phyloP scores from a whole-genome alignment of 2,797 vertebrate genomes.

The Chromis chromis region DNA sequence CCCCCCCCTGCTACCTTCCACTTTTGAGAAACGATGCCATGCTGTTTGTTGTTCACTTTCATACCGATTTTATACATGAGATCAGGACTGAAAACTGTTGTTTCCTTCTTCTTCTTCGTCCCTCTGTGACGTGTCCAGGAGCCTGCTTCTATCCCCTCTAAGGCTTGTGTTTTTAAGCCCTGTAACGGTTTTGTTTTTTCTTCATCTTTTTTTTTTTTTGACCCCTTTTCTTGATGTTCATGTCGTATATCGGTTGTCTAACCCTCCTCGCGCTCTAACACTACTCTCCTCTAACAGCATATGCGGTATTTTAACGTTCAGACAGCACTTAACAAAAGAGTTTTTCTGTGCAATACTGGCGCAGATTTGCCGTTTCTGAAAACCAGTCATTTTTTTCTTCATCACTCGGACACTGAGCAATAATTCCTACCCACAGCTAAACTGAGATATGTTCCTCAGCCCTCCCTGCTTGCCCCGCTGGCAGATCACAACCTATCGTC shows the following conservation, averaged over 20 bases:
- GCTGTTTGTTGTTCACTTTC: conserved; percentile 60
- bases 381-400: conserved; percentile 24
- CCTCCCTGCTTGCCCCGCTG: not conserved
- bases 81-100: conserved; percentile 79
- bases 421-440: conserved; percentile 79
- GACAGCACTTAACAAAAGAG: conserved; percentile 19
- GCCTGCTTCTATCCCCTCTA: conserved; percentile 12
- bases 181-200: not conserved
- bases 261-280: not conserved
- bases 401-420: conserved; percentile 86
- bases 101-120: conserved; percentile 12
- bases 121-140: conserved; percentile 50
- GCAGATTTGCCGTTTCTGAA: conserved; percentile 44
- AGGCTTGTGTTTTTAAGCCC: conserved; percentile 12
- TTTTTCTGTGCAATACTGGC: conserved; percentile 46
- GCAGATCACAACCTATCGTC: not conserved
- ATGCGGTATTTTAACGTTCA: not conserved
- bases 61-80: conserved; percentile 65
- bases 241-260: not conserved
- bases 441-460: conserved; percentile 57
- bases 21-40: conserved; percentile 63
- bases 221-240: not conserved
- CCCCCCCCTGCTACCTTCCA: conserved; percentile 18
- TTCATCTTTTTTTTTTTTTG: not conserved
- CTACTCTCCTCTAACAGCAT: not conserved